phyloP scores from a whole-genome alignment of 1,140 invertebrate species.

The Ectropis grisescens region DNA sequence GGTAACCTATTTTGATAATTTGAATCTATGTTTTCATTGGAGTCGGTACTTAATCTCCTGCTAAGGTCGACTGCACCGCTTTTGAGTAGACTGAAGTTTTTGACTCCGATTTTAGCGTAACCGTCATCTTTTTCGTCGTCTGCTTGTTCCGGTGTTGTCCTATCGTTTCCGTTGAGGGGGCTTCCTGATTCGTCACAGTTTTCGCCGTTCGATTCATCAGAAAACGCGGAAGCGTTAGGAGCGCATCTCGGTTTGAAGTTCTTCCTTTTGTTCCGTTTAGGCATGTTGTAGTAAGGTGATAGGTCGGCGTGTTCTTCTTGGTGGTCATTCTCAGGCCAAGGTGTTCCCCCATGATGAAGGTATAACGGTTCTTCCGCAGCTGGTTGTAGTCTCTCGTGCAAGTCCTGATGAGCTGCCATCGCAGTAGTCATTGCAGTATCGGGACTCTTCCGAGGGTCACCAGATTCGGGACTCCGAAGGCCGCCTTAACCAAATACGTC shows the following conservation, averaged over 20 bases:
- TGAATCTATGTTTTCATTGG: slow-evolving; percentile 64
- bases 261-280: slow-evolving; percentile 76
- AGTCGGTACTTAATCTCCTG: slow-evolving; percentile 62
- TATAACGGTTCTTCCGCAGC: slow-evolving; percentile 46
- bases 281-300: slow-evolving; percentile 66
- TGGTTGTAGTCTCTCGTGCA: slow-evolving; percentile 59
- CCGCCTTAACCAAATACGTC: no score
- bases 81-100: slow-evolving; percentile 64
- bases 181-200: slow-evolving; percentile 51
- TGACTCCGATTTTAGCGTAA: slow-evolving; percentile 61
- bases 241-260: slow-evolving; percentile 77
- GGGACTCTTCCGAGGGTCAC: slow-evolving; percentile 36
- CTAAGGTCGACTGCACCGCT: slow-evolving; percentile 62
- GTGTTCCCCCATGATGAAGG: slow-evolving; percentile 49
- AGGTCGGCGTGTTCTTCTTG: slow-evolving; percentile 56
- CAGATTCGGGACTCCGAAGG: no score
- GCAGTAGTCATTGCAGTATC: slow-evolving; percentile 62
- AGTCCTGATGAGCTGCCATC: slow-evolving; percentile 64
- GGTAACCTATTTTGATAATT: slow-evolving; percentile 57
- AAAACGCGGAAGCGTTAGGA: slow-evolving; percentile 66
- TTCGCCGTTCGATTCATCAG: slow-evolving; percentile 61
- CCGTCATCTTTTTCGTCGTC: slow-evolving; percentile 41
- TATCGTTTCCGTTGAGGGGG: slow-evolving; percentile 63
- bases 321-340: slow-evolving; percentile 47
- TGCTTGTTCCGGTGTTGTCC: slow-evolving; percentile 39